Evolutionary conservation across 1,140 invertebrate species (phyloP).

Genomic region (Macrosteles quadrilineatus): DNA sequence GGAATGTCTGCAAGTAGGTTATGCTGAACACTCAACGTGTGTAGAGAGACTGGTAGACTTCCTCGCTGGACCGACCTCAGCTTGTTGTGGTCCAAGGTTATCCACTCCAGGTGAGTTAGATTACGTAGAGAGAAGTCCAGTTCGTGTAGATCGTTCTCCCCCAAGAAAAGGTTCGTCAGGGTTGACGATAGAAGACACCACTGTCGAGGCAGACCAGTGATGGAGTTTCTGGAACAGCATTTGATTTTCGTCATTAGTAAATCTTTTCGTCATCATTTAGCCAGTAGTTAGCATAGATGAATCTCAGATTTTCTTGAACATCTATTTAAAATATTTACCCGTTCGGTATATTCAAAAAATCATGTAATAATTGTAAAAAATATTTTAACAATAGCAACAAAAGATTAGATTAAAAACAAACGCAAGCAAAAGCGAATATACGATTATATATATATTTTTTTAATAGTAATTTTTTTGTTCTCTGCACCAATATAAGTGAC

Average conservation of each 20-base stretch:
- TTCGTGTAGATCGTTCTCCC: conserved; percentile 75
- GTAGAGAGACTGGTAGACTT: conserved; percentile 63
- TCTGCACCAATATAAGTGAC: no score
- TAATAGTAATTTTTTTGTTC: no score
- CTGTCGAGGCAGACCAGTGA: conserved; percentile 61
- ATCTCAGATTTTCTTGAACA: no score
- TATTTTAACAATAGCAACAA: no score
- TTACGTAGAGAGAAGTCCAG: conserved; percentile 56
- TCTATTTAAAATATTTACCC: no score
- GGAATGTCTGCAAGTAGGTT: conserved; percentile 72
- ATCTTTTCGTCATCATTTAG: not conserved
- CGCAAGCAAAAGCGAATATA: no score
- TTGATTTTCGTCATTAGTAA: not conserved
- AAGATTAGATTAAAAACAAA: no score
- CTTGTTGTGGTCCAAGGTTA: conserved; percentile 75
- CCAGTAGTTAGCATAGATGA: not conserved
- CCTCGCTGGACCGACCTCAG: conserved; percentile 60
- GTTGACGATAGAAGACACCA: conserved; percentile 75
- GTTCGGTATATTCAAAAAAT: no score
- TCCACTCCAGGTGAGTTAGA: conserved; percentile 64
- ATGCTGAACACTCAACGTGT: conserved; percentile 72
- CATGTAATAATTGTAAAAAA: no score
- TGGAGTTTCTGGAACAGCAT: conserved; percentile 65
- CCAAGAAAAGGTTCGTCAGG: conserved; percentile 74
- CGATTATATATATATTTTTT: no score